phyloP scores from a whole-genome alignment of 1,140 invertebrate genomes.

The Cyphomyrmex costatus region DNA sequence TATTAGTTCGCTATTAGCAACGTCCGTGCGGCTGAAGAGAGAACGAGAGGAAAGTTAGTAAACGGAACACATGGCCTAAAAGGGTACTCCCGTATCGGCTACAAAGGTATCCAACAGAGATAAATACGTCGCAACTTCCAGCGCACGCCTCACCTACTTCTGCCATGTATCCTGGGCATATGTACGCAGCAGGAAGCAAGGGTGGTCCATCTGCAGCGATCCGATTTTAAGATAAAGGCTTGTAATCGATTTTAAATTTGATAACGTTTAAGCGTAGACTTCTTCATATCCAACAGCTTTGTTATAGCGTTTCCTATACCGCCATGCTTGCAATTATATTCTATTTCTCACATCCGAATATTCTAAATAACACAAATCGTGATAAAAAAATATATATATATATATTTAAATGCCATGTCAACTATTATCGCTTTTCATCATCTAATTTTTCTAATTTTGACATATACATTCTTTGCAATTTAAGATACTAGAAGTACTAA shows the following conservation, averaged over 20 bases:
- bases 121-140: conserved; percentile 84
- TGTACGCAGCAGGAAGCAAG: conserved; percentile 85
- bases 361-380: not conserved
- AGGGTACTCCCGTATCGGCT: conserved; percentile 80
- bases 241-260: conserved; percentile 85
- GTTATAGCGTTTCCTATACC: not conserved
- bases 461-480: not conserved
- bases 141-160: conserved; percentile 73
- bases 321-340: not conserved
- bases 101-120: conserved; percentile 87
- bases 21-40: conserved; percentile 24
- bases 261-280: conserved; percentile 77
- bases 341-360: not conserved
- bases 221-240: conserved; percentile 84
- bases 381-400: not conserved
- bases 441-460: not conserved
- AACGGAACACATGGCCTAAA: conserved; percentile 84
- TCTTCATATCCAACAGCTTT: conserved; percentile 26
- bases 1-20: conserved; percentile 24
- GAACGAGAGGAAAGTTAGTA: conserved; percentile 63
- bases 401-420: not conserved
- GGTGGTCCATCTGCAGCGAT: conserved; percentile 84
- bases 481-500: not conserved
- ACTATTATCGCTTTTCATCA: not conserved
- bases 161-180: conserved; percentile 82